These are phyloP conservation scores for Urocynchramus pylzowi DNA, from an alignment of 2,113 vertebrate genomes.

Conservation along the genomic window DNA sequence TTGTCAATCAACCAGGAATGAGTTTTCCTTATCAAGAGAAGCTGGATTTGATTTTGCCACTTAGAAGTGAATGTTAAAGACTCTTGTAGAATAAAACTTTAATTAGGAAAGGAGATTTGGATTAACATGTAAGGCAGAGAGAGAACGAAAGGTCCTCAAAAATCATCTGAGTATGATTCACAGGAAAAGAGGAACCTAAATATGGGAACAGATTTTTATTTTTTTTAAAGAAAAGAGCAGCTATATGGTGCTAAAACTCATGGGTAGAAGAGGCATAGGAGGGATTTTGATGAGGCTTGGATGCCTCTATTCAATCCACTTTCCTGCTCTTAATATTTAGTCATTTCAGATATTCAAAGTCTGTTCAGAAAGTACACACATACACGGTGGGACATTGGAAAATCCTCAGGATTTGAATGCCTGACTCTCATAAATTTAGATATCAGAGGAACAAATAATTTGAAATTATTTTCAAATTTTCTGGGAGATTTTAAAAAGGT, in stretches of 20 bases:
- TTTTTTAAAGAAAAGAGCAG: neutral
- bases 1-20: conserved; percentile 52
- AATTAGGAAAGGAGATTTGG: conserved; percentile 60
- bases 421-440: neutral
- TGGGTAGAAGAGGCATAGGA: neutral
- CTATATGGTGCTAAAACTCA: neutral
- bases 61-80: neutral
- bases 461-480: too few relatives aligned
- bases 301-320: neutral
- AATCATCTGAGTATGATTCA: conserved; percentile 26
- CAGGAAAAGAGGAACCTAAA: conserved; percentile 48
- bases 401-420: neutral
- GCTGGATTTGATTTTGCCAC: conserved; percentile 35
- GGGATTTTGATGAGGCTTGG: neutral
- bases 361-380: neutral
- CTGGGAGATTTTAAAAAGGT: neutral
- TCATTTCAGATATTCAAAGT: neutral
- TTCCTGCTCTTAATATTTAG: conserved; percentile 2
- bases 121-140: conserved; percentile 23
- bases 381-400: neutral
- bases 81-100: conserved; percentile 17
- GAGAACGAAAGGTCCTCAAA: conserved; percentile 26
- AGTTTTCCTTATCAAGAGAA: conserved; percentile 43
- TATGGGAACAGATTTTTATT: neutral
- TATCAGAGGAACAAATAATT: neutral